phyloP scores from a whole-genome alignment of 2,888 invertebrate genomes.

The Patella ulyssiponensis region DNA sequence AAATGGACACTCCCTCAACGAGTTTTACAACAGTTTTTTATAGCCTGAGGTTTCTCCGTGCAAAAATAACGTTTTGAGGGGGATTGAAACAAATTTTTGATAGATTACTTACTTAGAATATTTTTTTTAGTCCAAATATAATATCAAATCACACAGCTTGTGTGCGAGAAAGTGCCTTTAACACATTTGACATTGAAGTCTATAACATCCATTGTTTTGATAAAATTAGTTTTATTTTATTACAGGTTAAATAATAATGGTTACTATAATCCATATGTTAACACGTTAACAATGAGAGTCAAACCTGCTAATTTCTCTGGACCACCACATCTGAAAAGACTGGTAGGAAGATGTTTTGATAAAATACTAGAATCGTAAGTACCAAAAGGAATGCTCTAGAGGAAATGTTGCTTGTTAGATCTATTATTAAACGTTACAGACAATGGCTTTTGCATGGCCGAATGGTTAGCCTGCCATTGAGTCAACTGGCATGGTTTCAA shows the following conservation, averaged over 20 bases:
- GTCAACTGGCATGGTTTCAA: too few species aligned
- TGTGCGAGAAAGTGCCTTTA: neutral
- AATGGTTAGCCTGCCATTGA: too few species aligned
- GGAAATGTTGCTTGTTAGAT: too few species aligned
- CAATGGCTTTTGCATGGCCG: too few species aligned
- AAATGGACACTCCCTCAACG: too few species aligned
- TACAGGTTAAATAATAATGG: neutral
- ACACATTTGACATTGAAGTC: neutral
- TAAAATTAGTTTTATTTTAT: neutral
- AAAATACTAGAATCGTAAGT: conserved; percentile 50
- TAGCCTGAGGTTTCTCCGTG: too few species aligned
- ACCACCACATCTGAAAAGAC: conserved; percentile 59
- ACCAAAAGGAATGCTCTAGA: neutral
- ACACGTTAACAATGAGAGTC: conserved; percentile 62
- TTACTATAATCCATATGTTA: conserved; percentile 14
- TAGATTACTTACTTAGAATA: too few species aligned
- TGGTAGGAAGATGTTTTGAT: conserved; percentile 62
- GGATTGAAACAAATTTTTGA: too few species aligned
- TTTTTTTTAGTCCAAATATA: neutral
- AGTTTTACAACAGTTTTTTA: too few species aligned
- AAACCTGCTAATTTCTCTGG: conserved; percentile 68
- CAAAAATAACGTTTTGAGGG: too few species aligned
- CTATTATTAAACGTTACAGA: too few species aligned
- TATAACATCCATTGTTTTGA: neutral
- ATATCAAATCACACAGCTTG: neutral